Evolutionary conservation across 1,140 invertebrate genomes (phyloP).

Genomic region (Armadillidium nasatum): DNA sequence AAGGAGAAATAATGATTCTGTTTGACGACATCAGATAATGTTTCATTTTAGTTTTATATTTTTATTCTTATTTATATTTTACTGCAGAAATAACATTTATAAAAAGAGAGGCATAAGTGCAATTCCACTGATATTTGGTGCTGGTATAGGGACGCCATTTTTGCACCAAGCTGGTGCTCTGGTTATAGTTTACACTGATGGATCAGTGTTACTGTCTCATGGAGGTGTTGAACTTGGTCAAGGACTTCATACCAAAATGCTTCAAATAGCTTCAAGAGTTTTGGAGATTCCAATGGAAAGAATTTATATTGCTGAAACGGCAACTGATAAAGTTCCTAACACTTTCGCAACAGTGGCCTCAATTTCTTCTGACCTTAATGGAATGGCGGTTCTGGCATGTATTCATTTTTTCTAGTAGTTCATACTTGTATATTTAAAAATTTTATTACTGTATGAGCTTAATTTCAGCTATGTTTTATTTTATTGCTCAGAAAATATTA

Average conservation of each 20-base stretch:
- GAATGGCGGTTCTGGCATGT: conserved; percentile 79
- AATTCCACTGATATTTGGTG: conserved; percentile 83
- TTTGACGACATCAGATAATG: too few species aligned
- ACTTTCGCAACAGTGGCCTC: conserved; percentile 87
- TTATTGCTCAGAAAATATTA: too few species aligned
- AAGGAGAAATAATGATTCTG: background rate
- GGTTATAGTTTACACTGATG: conserved; percentile 83
- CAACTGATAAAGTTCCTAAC: conserved; percentile 91
- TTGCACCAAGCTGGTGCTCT: conserved; percentile 86
- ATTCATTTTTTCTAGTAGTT: too few species aligned
- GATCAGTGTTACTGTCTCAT: conserved; percentile 84
- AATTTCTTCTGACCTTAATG: conserved; percentile 84
- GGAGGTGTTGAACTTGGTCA: conserved; percentile 95
- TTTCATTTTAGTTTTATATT: background rate
- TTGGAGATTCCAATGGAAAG: conserved; percentile 67
- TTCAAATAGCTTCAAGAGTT: conserved; percentile 60
- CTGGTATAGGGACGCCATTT: conserved; percentile 71
- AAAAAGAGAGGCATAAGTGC: conserved; percentile 78
- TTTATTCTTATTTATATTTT: too few species aligned
- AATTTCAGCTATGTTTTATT: too few species aligned
- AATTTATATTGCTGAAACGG: conserved; percentile 81
- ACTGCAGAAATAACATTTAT: conserved; percentile 15
- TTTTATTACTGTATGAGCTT: too few species aligned
- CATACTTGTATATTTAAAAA: too few species aligned
- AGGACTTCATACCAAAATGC: conserved; percentile 91